Base-by-base conservation (phyloP, 2,113 vertebrate genomes). In the Anser brachyrhynchus region DNA sequence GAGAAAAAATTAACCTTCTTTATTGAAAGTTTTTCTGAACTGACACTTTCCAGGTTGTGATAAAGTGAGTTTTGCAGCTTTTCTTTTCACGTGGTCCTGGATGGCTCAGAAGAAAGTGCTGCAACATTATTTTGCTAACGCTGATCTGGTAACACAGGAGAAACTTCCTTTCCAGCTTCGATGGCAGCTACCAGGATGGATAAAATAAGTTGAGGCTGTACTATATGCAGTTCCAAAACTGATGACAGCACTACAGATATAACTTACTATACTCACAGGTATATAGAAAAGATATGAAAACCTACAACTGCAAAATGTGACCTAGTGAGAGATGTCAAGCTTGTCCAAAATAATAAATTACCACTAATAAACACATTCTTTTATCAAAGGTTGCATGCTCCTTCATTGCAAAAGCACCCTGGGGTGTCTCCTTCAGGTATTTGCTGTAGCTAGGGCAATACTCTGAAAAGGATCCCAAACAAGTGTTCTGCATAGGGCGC, bases 151-250 rank as follows among this genome's bases (percentile, higher is more conserved):
- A 0, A 8, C 29, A 6, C 15, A 21, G 44, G 79, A 22, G 41
- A 41, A 51, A 26, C 0, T 1, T n/a, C 35, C 23, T 29, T 61
- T 61, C 46, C 23, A 52, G 35, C 31, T n/a, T 10, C 0, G 1
- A 28, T 26, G 28, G 35, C 79, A 82, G 44, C 29, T 19, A 26
- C 46, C 13, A 46, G 17, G 37, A 11, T 41, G 23, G 66, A 58
- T 43, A 31, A 73, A 51, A 41, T 29, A 58, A 35, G 23, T 59
- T 3, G 19, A 58, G 25, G 29, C 66, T 49, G 49, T 20, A 11
- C 33, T 8, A 18, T 41, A 57, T 28, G 14, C 39, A 29, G 66
- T 18, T 29, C 58, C 55, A 58, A 72, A 55, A 39, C 75, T 8
- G 17, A 26, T 39, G 49, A 10, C 41, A 29, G 51, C 28, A 4